Evolutionary conservation across 2,888 invertebrate species (phyloP).

Genomic region (Strigamia crassipes): DNA sequence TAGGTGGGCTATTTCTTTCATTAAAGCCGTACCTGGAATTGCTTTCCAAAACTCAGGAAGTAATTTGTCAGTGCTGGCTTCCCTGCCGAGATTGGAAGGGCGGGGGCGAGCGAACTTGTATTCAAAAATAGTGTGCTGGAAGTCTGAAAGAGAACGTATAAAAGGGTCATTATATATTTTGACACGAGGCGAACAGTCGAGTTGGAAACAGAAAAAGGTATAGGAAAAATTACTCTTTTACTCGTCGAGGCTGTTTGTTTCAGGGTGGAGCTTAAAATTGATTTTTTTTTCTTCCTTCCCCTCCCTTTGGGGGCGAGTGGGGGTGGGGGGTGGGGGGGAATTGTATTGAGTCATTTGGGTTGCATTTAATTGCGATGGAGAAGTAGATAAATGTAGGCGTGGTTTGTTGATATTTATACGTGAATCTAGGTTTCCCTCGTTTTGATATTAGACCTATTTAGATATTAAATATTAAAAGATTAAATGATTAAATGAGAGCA

Average conservation of each 20-base stretch:
- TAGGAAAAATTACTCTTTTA: neutral
- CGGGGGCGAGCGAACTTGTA: neutral
- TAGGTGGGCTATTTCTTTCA: slow-evolving; percentile 4
- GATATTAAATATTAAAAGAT: neutral
- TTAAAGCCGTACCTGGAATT: neutral
- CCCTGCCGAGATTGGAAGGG: neutral
- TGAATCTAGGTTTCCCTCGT: neutral
- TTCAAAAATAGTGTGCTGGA: neutral
- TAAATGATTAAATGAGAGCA: neutral
- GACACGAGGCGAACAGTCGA: neutral
- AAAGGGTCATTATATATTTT: slow-evolving; percentile 4
- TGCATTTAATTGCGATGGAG: neutral
- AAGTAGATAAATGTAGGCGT: neutral
- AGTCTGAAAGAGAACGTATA: neutral
- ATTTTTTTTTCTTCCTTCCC: neutral
- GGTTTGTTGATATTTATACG: slow-evolving; percentile 10
- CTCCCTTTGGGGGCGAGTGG: no score
- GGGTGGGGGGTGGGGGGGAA: neutral
- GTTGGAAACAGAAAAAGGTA: neutral
- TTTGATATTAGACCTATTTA: neutral
- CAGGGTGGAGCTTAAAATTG: neutral
- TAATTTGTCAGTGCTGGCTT: slow-evolving; percentile 4
- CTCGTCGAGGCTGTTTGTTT: neutral
- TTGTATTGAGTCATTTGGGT: neutral
- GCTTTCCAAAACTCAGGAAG: slow-evolving; percentile 10